These are phyloP conservation scores for Murina feae DNA, from an alignment of 2,113 vertebrate species.

Conservation along the genomic window DNA sequence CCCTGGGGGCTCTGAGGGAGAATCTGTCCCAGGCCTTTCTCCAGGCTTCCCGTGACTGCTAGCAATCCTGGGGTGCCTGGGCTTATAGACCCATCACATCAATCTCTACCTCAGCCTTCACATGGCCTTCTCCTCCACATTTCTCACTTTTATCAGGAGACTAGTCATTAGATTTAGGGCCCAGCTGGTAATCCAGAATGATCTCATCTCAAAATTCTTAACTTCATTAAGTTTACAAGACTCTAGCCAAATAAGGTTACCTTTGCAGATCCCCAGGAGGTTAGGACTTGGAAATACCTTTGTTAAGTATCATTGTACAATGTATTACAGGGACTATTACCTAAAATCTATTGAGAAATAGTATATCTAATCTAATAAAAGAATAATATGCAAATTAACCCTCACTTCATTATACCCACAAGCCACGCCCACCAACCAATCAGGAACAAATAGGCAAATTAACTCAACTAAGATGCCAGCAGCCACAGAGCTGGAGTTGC, in stretches of 20 bases:
- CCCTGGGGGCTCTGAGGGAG: not conserved
- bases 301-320: not conserved
- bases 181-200: not conserved
- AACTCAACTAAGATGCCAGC: too few relatives aligned
- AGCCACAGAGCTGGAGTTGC: too few relatives aligned
- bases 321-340: not conserved
- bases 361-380: too few relatives aligned
- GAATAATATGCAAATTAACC: too few relatives aligned
- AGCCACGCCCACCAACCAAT: too few relatives aligned
- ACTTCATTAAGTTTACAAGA: not conserved
- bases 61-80: not conserved
- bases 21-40: too few relatives aligned
- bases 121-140: not conserved
- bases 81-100: not conserved
- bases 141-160: not conserved
- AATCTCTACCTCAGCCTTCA: not conserved
- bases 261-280: accelerated
- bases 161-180: not conserved
- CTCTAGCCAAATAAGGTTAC: not conserved
- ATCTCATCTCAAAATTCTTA: not conserved
- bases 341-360: slow-evolving; percentile 18
- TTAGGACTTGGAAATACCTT: not conserved
- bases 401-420: too few relatives aligned
- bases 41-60: not conserved
- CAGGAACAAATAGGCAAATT: too few relatives aligned